phyloP scores from a whole-genome alignment of 2,797 vertebrate species.

The Balearica regulorum region DNA sequence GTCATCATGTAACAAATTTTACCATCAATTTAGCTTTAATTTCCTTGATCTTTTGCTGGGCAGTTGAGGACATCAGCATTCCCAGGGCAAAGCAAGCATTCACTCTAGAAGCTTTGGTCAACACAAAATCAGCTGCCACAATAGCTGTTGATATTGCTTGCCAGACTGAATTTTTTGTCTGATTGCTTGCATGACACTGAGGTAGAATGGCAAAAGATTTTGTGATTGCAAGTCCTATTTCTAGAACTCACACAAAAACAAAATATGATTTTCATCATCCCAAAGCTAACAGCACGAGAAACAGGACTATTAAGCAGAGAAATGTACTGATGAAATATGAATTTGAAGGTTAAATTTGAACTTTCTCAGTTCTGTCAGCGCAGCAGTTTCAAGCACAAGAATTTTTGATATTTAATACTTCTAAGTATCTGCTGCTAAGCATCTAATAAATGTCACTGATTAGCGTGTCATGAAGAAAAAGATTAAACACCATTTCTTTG shows the following conservation, averaged over 20 bases:
- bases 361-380: neutral
- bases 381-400: neutral
- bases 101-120: neutral
- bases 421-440: neutral
- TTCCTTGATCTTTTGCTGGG: neutral
- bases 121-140: neutral
- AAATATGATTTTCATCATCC: neutral
- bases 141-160: neutral
- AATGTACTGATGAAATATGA: neutral
- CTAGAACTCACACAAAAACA: neutral
- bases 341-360: neutral
- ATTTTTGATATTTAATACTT: neutral
- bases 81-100: neutral
- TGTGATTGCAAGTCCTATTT: neutral
- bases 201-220: neutral
- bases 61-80: neutral
- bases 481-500: neutral
- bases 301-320: neutral
- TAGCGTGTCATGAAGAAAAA: neutral
- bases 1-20: neutral
- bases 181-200: neutral
- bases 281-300: neutral
- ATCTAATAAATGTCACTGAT: conserved; percentile 18
- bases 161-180: neutral
- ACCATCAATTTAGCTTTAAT: neutral